Base-by-base conservation (phyloP, 2,113 vertebrate genomes). In the Otocyon megalotis region DNA sequence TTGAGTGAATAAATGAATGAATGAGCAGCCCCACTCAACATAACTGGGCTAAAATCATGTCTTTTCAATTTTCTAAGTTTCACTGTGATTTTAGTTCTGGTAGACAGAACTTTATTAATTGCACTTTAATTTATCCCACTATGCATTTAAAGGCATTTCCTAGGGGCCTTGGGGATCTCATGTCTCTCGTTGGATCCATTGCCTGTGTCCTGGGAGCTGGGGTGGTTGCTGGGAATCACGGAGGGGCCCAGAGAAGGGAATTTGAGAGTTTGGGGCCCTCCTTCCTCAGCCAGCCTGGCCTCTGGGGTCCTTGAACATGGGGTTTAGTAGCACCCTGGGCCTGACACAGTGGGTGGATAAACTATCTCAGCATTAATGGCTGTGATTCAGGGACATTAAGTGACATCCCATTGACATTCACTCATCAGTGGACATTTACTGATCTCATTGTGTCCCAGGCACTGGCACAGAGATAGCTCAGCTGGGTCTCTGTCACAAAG, bases 11-110 rank as follows among this genome's bases (percentile, higher is more conserved):
- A 22, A 72, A 28, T 2, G 3, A 67, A 8, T 0, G 3, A 67
- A 8, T 0, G 4, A 79, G 69, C 43, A 0, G 16, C 10, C 15
- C 15, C 26, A 13, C 20, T 56, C 35, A 12, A 5, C 15, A 28
- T 13, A 3, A 30, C 26, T 28, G 53, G 32, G 30, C 77, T 62
- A 19, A 62, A 19, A 35, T 15, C 11, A 0, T 2, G 1, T 69
- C 56, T 87, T 74, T 81, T 56, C 56, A 19, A 0, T 84, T 14
- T 63, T 54, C 43, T 26, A 1, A 30, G 12, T 11, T 48, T 62
- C 43, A 43, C 43, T 43, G 43, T 1, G 43, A 43, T 43, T 43
- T 43, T 43, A 43, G 0, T 11, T 5, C 6, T 3, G 19, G 56
- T 20, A 11, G 30, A 53, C 22, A 54, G 82, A 60, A 22, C 24